Base-by-base conservation (phyloP, 2,113 vertebrate species). In the Camelus bactrianus region DNA sequence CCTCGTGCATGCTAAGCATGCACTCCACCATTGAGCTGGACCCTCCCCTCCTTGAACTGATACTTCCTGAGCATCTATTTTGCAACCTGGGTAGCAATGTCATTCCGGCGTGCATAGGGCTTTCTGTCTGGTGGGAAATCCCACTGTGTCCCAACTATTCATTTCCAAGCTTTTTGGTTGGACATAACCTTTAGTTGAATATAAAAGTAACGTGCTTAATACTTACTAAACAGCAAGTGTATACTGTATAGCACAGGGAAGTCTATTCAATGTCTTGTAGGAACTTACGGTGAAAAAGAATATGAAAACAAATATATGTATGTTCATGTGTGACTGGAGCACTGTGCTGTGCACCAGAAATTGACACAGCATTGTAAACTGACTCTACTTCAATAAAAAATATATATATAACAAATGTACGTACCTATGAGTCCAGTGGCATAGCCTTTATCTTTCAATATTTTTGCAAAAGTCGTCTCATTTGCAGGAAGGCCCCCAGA, bases 381-480 rank as follows among this genome's bases (percentile, higher is more conserved):
- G 38, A 42, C 38, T 42, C 38, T 42, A 42, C 38, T 42, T 42
- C 38, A 5, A 42, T 42, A 42, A 42, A 42, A 42, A 42, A 42
- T 42, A 42, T 42, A 5, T 42, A 42, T 42, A 5, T 42, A 42
- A 42, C 38, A 26, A 26, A 46, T 0, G 3, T 1, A 67, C 94
- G 3, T 98, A 99, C 99, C 99, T 90, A 99, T 97, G 0, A 99
- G 93, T 32, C 98, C 99, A 0, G 99, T 99, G 80, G 81, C 87
- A 24, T 99, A 99, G 70, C 98, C 99, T 94, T 94, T 95, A 0
- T 96, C 95, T 64, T 98, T 89, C 35, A 99, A 19, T 79, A 99
- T 98, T 83, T 97, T 98, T 4, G 98, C 98, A 84, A 99, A 99
- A 2, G 99, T 99, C 0, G 97, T 98, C 98, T 99, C 99, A 0